A percentile compares a stretch with the other conserved stretches of the same genome.
Evolutionary conservation across 2,797 vertebrate genomes (phyloP).

Genomic region (Salmo trutta): DNA sequence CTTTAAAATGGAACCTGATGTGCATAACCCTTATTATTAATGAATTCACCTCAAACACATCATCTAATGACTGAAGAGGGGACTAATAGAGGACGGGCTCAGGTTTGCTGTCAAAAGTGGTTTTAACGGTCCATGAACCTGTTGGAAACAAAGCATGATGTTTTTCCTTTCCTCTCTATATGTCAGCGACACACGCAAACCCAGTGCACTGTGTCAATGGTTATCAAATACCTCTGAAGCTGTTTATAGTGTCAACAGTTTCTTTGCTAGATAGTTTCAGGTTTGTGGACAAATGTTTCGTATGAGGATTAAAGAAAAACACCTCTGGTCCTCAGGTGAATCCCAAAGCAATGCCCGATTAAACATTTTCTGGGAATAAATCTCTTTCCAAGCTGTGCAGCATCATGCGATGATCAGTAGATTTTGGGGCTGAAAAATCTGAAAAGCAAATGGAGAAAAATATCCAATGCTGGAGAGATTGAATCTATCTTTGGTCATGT

Average conservation of each 20-base stretch:
- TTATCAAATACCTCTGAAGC: constrained; percentile 86
- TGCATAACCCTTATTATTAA: constrained; percentile 93
- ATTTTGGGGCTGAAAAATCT: not conserved
- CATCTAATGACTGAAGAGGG: constrained; percentile 84
- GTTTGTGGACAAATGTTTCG: constrained; percentile 63
- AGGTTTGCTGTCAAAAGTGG: constrained; percentile 83
- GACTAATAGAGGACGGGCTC: constrained; percentile 81
- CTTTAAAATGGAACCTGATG: constrained; percentile 84
- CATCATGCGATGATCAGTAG: not conserved
- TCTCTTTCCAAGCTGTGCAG: not conserved
- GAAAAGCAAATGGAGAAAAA: not conserved
- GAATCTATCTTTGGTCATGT: too few relatives aligned
- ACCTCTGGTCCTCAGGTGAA: not conserved
- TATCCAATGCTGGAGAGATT: too few relatives aligned
- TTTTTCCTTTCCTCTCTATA: constrained; percentile 68
- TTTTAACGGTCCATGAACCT: constrained; percentile 89
- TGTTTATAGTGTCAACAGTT: constrained; percentile 82
- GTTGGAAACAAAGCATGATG: constrained; percentile 30
- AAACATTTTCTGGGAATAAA: not conserved
- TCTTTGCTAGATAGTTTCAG: constrained; percentile 68
- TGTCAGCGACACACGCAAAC: constrained; percentile 79
- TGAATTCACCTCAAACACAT: constrained; percentile 86
- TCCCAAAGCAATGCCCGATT: not conserved
- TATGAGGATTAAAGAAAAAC: not conserved
- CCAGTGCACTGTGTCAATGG: constrained; percentile 66